phyloP scores from a whole-genome alignment of 2,888 invertebrate genomes.

The Saturnia japonica region DNA sequence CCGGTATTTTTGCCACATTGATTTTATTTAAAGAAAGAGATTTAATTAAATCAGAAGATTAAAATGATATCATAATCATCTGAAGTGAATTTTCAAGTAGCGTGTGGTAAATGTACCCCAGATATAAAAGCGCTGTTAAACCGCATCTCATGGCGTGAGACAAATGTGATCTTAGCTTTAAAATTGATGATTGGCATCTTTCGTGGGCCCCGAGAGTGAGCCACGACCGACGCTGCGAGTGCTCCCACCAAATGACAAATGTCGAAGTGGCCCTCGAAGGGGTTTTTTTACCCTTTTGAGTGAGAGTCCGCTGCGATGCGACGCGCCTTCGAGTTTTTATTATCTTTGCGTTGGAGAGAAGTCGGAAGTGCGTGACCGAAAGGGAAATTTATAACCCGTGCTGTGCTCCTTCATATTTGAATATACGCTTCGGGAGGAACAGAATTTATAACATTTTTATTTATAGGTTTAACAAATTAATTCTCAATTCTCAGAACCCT shows the following conservation, averaged over 20 bases:
- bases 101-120: neutral
- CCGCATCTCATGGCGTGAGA: neutral
- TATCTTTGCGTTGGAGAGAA: conserved; percentile 18
- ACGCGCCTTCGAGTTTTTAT: conserved; percentile 9
- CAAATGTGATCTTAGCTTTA: conserved; percentile 12
- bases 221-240: neutral
- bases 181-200: conserved; percentile 23
- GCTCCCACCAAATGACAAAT: conserved; percentile 22
- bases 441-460: conserved; percentile 4
- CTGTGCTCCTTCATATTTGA: neutral
- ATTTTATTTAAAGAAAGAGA: no score
- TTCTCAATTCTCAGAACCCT: neutral
- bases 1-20: no score
- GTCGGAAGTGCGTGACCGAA: conserved; percentile 19
- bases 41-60: no score
- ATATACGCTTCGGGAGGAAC: neutral
- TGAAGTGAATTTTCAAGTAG: neutral
- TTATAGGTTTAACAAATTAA: neutral
- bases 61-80: neutral
- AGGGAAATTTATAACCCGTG: conserved; percentile 12
- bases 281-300: conserved; percentile 18
- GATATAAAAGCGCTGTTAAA: neutral
- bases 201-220: conserved; percentile 17
- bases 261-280: conserved; percentile 20
- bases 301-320: neutral